A percentile compares a stretch with the other conserved stretches of the same genome.
These are phyloP conservation scores for Paralichthys olivaceus DNA, from an alignment of 2,113 vertebrate genomes.

Conservation along the genomic window DNA sequence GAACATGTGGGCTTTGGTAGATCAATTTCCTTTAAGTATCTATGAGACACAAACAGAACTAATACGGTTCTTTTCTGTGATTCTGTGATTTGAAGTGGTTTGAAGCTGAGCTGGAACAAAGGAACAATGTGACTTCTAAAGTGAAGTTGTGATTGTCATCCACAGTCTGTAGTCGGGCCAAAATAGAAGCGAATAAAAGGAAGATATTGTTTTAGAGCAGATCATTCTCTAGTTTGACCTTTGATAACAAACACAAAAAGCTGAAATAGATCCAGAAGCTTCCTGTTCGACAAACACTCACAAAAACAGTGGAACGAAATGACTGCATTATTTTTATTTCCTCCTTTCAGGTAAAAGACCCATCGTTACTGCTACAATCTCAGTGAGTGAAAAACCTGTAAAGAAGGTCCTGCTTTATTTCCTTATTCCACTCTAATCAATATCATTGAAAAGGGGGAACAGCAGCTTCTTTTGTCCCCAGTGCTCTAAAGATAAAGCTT, in stretches of 20 bases:
- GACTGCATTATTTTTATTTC: not conserved
- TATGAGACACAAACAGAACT: not conserved
- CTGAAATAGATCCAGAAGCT: not conserved
- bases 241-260: slow-evolving; percentile 1
- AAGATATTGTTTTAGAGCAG: not conserved
- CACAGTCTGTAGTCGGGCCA: not conserved
- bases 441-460: slow-evolving; percentile 14
- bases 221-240: slow-evolving; percentile 1
- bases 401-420: slow-evolving; percentile 16
- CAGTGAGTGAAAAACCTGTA: slow-evolving; percentile 10
- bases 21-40: not conserved
- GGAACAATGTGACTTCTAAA: not conserved
- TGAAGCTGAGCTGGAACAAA: not conserved
- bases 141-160: not conserved
- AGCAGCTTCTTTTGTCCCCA: slow-evolving; percentile 7
- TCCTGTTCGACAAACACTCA: not conserved
- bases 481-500: slow-evolving; percentile 17
- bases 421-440: slow-evolving; percentile 26
- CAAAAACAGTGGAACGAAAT: not conserved
- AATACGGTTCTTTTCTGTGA: not conserved
- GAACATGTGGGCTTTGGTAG: not conserved
- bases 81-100: not conserved
- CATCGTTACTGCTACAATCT: not conserved
- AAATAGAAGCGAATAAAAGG: not conserved
- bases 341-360: not conserved